Conservation (phyloP, 2,113 vertebrate species). For the Sinocyclocheilus maitianheensis region DNA sequence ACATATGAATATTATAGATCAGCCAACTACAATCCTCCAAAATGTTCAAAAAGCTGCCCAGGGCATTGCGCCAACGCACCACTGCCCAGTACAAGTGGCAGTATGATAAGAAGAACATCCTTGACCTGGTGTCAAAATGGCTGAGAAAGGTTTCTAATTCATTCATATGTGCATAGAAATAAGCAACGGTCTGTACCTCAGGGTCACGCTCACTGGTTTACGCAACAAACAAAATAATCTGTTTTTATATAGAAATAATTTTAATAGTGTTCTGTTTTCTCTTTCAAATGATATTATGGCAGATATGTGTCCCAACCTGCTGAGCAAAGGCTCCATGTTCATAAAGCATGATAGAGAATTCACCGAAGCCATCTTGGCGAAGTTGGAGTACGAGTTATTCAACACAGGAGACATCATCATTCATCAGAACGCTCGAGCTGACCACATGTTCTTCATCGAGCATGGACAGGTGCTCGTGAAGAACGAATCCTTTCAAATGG, state of each 20-base stretch:
- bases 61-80: conserved; percentile 69
- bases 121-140: conserved; percentile 51
- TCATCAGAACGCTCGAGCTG: neutral
- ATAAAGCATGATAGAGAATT: conserved; percentile 47
- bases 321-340: conserved; percentile 56
- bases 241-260: neutral
- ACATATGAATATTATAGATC: conserved; percentile 33
- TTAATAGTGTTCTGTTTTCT: neutral
- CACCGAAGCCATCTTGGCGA: conserved; percentile 37
- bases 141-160: conserved; percentile 48
- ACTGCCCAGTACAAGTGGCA: conserved; percentile 70
- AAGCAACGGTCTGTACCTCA: neutral
- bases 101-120: conserved; percentile 50
- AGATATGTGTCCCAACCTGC: conserved; percentile 31
- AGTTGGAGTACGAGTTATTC: conserved; percentile 48
- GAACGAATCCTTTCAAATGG: conserved; percentile 39
- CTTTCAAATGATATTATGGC: conserved; percentile 41
- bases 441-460: conserved; percentile 57
- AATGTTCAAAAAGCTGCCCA: conserved; percentile 74
- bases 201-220: too few relatives aligned
- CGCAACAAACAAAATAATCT: too few relatives aligned
- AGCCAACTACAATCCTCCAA: conserved; percentile 73
- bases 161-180: neutral
- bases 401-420: conserved; percentile 41
- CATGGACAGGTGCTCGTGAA: conserved; percentile 37